These are phyloP conservation scores for Equus quagga DNA, from an alignment of 2,113 vertebrate species.

Conservation along the genomic window DNA sequence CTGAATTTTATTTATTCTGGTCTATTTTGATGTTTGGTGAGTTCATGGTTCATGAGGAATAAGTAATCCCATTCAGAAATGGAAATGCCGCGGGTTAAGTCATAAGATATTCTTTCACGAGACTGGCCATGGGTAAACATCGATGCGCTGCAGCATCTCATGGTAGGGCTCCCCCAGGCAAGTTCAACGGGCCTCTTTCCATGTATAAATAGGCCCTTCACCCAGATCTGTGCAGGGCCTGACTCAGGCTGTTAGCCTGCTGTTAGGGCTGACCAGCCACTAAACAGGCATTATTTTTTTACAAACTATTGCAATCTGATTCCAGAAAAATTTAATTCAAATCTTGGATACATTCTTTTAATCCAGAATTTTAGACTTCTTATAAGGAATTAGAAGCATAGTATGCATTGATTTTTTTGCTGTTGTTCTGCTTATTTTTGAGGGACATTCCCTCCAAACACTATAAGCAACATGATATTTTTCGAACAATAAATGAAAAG, in stretches of 20 bases:
- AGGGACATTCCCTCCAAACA: not conserved
- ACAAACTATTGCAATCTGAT: not conserved
- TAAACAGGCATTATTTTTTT: not conserved
- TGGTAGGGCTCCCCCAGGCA: not conserved
- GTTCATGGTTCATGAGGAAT: slow-evolving; percentile 19
- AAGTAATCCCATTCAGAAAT: slow-evolving; percentile 47
- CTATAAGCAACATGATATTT: not conserved
- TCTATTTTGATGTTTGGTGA: slow-evolving; percentile 45
- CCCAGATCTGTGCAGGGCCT: not conserved
- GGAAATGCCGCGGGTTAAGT: slow-evolving; percentile 2
- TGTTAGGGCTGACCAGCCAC: not conserved
- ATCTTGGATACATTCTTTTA: not conserved
- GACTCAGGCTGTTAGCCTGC: not conserved
- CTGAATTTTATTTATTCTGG: slow-evolving; percentile 25
- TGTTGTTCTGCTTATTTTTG: not conserved
- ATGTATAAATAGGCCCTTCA: not conserved
- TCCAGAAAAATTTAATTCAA: not conserved
- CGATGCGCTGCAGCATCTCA: slow-evolving; percentile 30
- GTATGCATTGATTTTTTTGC: not conserved
- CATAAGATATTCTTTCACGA: not conserved
- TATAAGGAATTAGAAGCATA: not conserved
- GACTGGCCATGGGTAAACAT: not conserved
- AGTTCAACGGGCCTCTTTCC: slow-evolving; percentile 31
- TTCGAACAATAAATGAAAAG: not conserved
- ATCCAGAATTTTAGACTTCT: not conserved